phyloP scores from a whole-genome alignment of 2,113 vertebrate genomes.

The Seriola aureovittata region DNA sequence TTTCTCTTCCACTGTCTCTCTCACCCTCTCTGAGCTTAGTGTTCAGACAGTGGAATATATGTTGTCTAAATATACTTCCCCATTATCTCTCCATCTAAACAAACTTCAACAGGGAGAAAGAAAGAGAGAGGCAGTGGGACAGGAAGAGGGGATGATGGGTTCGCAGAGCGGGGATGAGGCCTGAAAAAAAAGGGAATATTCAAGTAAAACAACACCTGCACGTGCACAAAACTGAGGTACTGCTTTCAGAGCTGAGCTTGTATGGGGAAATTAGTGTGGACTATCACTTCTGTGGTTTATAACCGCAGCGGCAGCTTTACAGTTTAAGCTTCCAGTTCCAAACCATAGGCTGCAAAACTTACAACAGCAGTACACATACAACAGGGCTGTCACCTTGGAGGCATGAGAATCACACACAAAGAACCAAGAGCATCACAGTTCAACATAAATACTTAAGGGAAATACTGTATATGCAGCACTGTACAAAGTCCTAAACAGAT shows the following conservation, averaged over 20 bases:
- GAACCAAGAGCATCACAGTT: constrained; percentile 6
- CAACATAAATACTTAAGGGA: constrained; percentile 45
- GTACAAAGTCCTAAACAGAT: constrained; percentile 50
- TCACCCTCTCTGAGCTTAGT: constrained; percentile 77
- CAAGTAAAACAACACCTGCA: constrained; percentile 76
- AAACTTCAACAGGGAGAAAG: constrained; percentile 75
- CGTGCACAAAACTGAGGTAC: constrained; percentile 39
- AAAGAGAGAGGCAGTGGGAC: constrained; percentile 74
- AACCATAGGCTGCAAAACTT: constrained; percentile 37
- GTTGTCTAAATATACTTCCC: constrained; percentile 82
- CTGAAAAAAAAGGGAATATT: constrained; percentile 56
- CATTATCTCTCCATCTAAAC: constrained; percentile 81
- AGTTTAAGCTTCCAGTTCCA: constrained; percentile 42
- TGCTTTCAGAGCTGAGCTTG: constrained; percentile 16
- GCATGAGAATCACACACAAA: background rate
- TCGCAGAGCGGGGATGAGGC: constrained; percentile 55
- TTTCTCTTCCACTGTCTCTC: constrained; percentile 61
- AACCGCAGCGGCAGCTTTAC: constrained; percentile 45
- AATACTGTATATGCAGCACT: constrained; percentile 5
- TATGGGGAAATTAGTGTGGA: constrained; percentile 22
- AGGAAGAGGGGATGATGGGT: constrained; percentile 73
- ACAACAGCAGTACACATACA: constrained; percentile 28
- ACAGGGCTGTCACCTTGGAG: constrained; percentile 37
- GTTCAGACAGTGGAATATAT: constrained; percentile 83
- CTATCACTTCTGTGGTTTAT: constrained; percentile 41